phyloP scores from a whole-genome alignment of 1,140 invertebrate species.

The Caligus rogercresseyi region DNA sequence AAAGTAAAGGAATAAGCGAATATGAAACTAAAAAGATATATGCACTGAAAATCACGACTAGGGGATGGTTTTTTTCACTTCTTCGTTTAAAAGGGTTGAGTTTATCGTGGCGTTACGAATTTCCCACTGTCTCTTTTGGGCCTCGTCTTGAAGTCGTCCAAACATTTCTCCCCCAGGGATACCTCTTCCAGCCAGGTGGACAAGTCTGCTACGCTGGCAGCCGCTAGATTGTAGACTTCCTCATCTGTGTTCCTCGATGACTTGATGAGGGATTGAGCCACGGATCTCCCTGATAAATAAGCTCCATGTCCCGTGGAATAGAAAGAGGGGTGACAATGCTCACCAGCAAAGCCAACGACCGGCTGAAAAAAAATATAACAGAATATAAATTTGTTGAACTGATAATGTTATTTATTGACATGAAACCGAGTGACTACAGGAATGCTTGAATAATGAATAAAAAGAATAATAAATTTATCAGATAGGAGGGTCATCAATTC shows the following conservation, averaged over 20 bases:
- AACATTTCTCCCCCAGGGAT: slow-evolving; percentile 1
- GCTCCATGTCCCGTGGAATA: slow-evolving; percentile 89
- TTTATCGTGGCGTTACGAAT: background rate
- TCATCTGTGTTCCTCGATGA: slow-evolving; percentile 24
- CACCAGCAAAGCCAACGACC: slow-evolving; percentile 69
- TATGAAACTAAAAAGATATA: too few relatives aligned
- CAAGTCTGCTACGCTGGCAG: slow-evolving; percentile 11
- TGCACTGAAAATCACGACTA: too few relatives aligned
- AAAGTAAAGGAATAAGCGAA: too few relatives aligned
- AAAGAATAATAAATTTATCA: background rate
- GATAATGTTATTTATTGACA: too few relatives aligned
- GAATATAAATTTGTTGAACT: too few relatives aligned
- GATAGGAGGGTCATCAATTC: background rate
- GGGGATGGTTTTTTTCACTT: too few relatives aligned
- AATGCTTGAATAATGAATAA: background rate
- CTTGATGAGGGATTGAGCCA: slow-evolving; percentile 49
- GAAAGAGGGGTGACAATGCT: slow-evolving; percentile 80
- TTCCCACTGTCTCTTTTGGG: background rate
- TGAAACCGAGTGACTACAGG: slow-evolving; percentile 5
- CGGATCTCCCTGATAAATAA: slow-evolving; percentile 66
- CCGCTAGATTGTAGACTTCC: slow-evolving; percentile 13
- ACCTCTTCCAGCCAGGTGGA: slow-evolving; percentile 17
- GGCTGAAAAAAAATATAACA: slow-evolving; percentile 51
- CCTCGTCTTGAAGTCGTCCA: background rate
- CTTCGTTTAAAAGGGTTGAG: too few relatives aligned